phyloP scores from a whole-genome alignment of 2,113 vertebrate genomes.

The Choloepus hoffmanni region DNA sequence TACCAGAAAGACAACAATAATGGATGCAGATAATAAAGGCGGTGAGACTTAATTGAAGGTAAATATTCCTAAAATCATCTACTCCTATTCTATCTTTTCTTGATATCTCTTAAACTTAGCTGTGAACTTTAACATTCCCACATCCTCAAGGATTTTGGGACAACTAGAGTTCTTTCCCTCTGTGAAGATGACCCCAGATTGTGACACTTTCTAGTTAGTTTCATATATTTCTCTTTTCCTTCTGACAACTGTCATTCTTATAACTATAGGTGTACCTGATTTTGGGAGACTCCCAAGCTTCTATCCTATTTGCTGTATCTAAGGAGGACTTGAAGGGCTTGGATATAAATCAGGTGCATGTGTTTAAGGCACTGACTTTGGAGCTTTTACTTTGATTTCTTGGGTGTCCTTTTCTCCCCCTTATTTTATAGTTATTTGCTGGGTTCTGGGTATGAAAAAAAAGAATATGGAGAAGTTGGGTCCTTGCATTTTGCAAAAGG shows the following conservation, averaged over 20 bases:
- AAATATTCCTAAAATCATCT: background rate
- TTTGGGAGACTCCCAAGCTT: background rate
- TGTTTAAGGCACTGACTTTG: background rate
- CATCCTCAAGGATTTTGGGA: background rate
- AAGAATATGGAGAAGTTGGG: background rate
- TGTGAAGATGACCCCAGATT: background rate
- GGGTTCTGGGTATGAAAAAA: background rate
- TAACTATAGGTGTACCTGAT: background rate
- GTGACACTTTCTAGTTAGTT: background rate
- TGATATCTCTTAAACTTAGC: background rate
- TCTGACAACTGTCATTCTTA: background rate
- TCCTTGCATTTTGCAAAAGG: background rate
- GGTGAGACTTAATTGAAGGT: background rate
- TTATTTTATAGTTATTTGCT: constrained; percentile 13
- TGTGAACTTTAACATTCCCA: background rate
- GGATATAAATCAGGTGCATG: background rate
- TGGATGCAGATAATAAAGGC: background rate
- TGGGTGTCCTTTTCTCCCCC: background rate
- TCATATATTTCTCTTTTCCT: background rate
- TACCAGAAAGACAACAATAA: background rate
- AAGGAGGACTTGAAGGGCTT: background rate
- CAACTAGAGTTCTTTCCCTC: background rate
- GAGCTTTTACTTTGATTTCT: background rate
- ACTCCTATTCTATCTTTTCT: background rate
- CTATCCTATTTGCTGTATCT: background rate